phyloP scores from a whole-genome alignment of 1,140 invertebrate species.

The Drosophila ananassae region DNA sequence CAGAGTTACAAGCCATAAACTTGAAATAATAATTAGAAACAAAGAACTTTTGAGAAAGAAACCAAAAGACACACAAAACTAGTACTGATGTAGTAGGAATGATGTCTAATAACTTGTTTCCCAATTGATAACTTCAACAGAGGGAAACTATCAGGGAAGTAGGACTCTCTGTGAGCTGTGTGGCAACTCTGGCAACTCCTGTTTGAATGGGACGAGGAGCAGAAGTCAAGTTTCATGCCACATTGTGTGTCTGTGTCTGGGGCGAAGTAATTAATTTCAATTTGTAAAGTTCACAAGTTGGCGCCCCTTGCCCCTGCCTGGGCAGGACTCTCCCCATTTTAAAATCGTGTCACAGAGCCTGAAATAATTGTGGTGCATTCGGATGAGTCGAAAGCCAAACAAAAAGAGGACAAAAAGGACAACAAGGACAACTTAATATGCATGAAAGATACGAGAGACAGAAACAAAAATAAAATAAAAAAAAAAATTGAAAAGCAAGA shows the following conservation, averaged over 20 bases:
- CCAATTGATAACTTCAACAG: constrained; percentile 1
- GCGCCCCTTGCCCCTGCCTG: too few species aligned
- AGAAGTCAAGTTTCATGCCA: constrained; percentile 8
- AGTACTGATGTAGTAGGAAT: background rate
- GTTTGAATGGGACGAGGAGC: constrained; percentile 4
- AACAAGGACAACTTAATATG: constrained; percentile 73
- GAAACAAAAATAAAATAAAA: too few species aligned
- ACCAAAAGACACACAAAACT: background rate
- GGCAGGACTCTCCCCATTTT: background rate
- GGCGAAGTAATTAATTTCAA: constrained; percentile 77
- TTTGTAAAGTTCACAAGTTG: constrained; percentile 78
- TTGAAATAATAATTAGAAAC: background rate
- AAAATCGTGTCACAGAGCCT: constrained; percentile 4
- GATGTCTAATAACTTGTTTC: background rate
- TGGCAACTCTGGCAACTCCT: constrained; percentile 7
- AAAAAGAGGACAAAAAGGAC: constrained; percentile 38
- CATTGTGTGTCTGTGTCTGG: constrained; percentile 1
- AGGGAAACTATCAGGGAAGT: background rate
- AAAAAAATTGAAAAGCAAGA: too few species aligned
- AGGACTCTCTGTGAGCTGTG: background rate
- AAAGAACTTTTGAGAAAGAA: background rate
- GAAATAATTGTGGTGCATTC: constrained; percentile 77
- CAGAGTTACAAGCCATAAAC: too few species aligned
- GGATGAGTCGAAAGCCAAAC: constrained; percentile 52
- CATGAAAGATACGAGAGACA: constrained; percentile 24